Base-by-base conservation (phyloP, 2,888 invertebrate species). In the Xestia xanthographa region DNA sequence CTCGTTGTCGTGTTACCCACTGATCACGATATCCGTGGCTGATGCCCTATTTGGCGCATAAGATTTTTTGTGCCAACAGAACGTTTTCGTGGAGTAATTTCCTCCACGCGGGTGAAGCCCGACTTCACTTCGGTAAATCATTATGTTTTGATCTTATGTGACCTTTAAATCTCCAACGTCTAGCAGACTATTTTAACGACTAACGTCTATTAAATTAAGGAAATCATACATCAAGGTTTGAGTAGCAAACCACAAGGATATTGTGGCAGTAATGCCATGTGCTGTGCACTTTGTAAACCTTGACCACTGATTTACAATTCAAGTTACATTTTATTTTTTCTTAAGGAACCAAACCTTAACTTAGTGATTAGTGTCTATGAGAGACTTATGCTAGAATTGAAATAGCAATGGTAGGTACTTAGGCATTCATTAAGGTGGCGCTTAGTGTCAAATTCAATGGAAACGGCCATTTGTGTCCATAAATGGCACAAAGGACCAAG, bases 201-300 rank as follows among this genome's bases (percentile, higher is more conserved):
- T 34, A 22, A 74, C 56, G 22, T 50, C 53, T 17, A 75, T 69
- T 50, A 72, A 75, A 58, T 69, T 63, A 72, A 81, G 83, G 83
- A 83, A 84, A 73, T 60, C 60, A 62, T 83, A 76, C 81, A 76
- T 76, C 56, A 76, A 41, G 56, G 53, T 72, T 84, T 76, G 4
- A 68, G 63, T 71, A 60, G n/a, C 58, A 43, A 70, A 66, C 66
- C 69, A 26, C 72, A 75, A 80, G 68, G 43, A 80, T 72, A 26
- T 60, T 50, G 12, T 41, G 41, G 14, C 38, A 75, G 43, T 41
- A 68, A 77, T 17, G 45, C 1, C 45, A 53, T 5, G 17, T 63
- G 45, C 22, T 6, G 17, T 53, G 53, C 26, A 53, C 8, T 66
- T 68, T 67, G 48, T 41, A 29, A 58, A 38, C 66, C 41, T 67